Percentiles rank a stretch among this genome's conserved stretches.
Evolutionary conservation across 1,140 invertebrate genomes (phyloP).

Genomic region (Polypedilum vanderplanki): DNA sequence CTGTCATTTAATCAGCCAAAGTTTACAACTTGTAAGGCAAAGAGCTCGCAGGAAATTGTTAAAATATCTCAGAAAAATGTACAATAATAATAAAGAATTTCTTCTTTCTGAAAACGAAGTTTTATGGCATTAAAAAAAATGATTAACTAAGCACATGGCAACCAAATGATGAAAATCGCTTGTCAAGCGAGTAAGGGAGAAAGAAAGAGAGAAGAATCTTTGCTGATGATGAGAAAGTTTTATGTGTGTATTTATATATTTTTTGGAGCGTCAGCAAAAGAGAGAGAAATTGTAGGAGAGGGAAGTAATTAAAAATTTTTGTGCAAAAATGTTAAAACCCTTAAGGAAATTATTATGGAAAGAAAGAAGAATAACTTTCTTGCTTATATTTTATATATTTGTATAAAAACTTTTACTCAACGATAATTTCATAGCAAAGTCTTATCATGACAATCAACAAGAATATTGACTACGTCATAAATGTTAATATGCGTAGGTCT

Average conservation of each 20-base stretch:
- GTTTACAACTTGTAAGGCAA: no score
- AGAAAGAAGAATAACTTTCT: no score
- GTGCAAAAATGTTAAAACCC: neutral
- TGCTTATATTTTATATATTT: no score
- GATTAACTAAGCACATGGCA: constrained; percentile 11
- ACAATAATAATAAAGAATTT: neutral
- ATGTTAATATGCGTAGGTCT: no score
- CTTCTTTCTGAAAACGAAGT: neutral
- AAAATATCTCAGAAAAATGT: neutral
- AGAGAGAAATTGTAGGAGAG: neutral
- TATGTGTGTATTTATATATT: no score
- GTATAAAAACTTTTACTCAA: no score
- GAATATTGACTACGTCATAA: neutral
- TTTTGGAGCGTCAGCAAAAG: no score
- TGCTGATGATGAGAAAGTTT: constrained; percentile 9
- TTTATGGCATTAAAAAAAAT: constrained; percentile 13
- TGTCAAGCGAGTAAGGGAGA: neutral
- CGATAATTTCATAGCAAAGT: neutral
- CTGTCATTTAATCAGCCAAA: no score
- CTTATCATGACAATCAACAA: constrained; percentile 18
- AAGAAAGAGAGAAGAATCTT: no score
- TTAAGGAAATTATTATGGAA: constrained; percentile 1
- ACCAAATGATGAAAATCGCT: constrained; percentile 12
- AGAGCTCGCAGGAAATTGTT: neutral
- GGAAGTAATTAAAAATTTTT: constrained; percentile 14